Percentiles rank a stretch among this genome's conserved stretches.
Conservation (phyloP, 2,888 invertebrate species). For the Rosalia funebris region DNA sequence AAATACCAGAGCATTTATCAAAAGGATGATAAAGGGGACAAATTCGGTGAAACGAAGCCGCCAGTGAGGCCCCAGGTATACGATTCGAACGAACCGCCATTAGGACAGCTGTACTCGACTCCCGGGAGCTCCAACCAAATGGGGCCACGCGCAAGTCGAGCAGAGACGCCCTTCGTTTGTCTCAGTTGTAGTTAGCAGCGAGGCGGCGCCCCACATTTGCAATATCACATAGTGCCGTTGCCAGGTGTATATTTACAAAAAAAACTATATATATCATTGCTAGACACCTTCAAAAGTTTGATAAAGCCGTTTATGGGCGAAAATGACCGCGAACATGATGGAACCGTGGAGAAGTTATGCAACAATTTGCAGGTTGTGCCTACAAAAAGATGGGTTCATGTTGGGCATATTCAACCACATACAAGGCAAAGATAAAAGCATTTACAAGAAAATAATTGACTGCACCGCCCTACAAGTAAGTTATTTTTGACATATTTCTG, state of each 20-base stretch:
- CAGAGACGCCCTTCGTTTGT: constrained; percentile 60
- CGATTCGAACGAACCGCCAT: constrained; percentile 50
- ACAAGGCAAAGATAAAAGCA: constrained; percentile 62
- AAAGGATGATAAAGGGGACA: not conserved
- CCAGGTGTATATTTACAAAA: constrained; percentile 39
- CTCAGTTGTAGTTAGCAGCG: constrained; percentile 65
- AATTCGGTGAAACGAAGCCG: constrained; percentile 8
- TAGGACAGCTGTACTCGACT: constrained; percentile 43
- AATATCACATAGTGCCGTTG: constrained; percentile 39
- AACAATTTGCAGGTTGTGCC: constrained; percentile 74
- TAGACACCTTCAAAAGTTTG: constrained; percentile 18
- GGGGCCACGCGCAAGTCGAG: constrained; percentile 63
- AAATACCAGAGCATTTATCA: too few relatives aligned
- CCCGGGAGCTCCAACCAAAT: constrained; percentile 56
- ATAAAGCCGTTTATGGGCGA: constrained; percentile 5
- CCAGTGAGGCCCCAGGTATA: constrained; percentile 25
- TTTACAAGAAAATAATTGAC: constrained; percentile 64
- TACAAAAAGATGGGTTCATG: constrained; percentile 71
- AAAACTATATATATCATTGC: constrained; percentile 13
- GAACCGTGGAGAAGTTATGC: constrained; percentile 70
- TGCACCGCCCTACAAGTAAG: constrained; percentile 63
- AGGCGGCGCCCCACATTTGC: constrained; percentile 65
- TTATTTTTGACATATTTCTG: constrained; percentile 20
- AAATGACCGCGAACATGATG: constrained; percentile 27
- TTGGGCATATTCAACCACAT: constrained; percentile 72